phyloP scores from a whole-genome alignment of 2,888 invertebrate species.

The Clitarchus hookeri region DNA sequence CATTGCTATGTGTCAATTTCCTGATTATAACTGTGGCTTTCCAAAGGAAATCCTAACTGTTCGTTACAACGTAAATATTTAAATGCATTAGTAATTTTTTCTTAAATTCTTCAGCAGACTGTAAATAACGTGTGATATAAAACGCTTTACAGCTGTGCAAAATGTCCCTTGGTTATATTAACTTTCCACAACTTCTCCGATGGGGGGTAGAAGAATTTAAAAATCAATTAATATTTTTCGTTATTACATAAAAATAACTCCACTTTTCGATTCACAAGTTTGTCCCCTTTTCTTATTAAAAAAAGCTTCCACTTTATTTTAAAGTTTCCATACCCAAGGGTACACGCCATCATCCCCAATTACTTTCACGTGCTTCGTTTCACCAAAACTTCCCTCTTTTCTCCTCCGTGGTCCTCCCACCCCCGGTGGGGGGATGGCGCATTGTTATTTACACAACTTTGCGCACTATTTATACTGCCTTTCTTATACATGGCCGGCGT shows the following conservation, averaged over 20 bases:
- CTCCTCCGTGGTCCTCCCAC: neutral
- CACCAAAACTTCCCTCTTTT: neutral
- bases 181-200: neutral
- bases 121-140: neutral
- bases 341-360: neutral
- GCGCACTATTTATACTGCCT: neutral
- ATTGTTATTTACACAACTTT: neutral
- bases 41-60: too few species aligned
- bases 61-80: too few species aligned
- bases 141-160: neutral
- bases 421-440: neutral
- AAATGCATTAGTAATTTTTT: too few species aligned
- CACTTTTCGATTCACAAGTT: constrained; percentile 17
- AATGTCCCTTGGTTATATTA: neutral
- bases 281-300: neutral
- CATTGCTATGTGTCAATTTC: too few species aligned
- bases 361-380: neutral
- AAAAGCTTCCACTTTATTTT: neutral
- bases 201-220: neutral
- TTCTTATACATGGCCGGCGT: neutral
- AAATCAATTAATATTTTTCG: neutral
- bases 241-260: constrained; percentile 19
- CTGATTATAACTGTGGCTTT: too few species aligned
- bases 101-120: too few species aligned
- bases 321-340: neutral